Conservation (phyloP, 1,140 invertebrate genomes). For the Bradynema listronoti region DNA sequence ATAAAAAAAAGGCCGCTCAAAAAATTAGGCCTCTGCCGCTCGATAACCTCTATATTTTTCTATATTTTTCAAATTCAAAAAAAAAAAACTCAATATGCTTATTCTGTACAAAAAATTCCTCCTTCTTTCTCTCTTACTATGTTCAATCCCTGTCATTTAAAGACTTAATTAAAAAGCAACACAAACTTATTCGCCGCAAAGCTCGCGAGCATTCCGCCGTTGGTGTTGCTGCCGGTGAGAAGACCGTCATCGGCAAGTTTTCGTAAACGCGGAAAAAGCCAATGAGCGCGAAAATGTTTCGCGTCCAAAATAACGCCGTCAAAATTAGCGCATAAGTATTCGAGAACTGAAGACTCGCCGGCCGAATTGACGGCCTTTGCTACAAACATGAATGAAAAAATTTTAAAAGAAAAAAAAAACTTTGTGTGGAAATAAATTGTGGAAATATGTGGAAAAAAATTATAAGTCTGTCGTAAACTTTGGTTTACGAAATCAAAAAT, state of each 20-base stretch:
- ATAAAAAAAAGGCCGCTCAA: too few species aligned
- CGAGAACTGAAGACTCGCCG: slow-evolving; percentile 24
- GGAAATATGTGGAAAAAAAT: too few species aligned
- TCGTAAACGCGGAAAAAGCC: slow-evolving; percentile 72
- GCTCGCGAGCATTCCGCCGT: slow-evolving; percentile 14
- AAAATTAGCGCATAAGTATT: slow-evolving; percentile 73
- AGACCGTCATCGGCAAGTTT: slow-evolving; percentile 67
- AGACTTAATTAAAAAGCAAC: too few species aligned
- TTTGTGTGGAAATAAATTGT: too few species aligned
- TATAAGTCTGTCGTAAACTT: too few species aligned
- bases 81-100: neutral
- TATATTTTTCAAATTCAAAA: too few species aligned
- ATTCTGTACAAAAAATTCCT: neutral
- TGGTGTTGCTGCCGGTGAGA: slow-evolving; percentile 9
- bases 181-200: slow-evolving; percentile 24
- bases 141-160: too few species aligned
- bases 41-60: too few species aligned
- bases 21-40: too few species aligned
- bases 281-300: slow-evolving; percentile 80
- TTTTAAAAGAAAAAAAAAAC: too few species aligned
- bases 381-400: slow-evolving; percentile 6
- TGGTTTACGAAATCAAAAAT: too few species aligned
- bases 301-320: slow-evolving; percentile 76
- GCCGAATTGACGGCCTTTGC: neutral
- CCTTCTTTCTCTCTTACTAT: neutral